phyloP scores from a whole-genome alignment of 2,113 vertebrate genomes.

The Vicugna pacos region DNA sequence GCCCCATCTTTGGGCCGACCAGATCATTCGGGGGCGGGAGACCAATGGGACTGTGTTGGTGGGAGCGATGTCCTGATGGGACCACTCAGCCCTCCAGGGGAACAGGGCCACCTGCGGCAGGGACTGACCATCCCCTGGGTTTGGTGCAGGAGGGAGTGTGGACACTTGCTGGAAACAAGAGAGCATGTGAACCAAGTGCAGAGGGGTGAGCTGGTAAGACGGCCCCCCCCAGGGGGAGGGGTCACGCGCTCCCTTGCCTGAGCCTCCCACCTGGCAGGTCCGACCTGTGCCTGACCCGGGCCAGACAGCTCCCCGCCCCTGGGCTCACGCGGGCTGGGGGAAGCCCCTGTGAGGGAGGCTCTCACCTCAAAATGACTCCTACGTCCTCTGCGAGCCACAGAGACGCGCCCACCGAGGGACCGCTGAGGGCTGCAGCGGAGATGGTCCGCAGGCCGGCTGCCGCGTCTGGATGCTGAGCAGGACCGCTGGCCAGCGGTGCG shows the following conservation, averaged over 20 bases:
- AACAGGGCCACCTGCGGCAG: too few species aligned
- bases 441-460: background rate
- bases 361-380: slow-evolving; percentile 10
- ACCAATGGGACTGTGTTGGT: background rate
- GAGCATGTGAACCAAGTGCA: too few species aligned
- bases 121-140: too few species aligned
- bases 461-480: background rate
- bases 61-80: background rate
- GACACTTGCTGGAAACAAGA: too few species aligned
- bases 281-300: background rate
- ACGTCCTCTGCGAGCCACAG: slow-evolving; percentile 58
- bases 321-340: background rate
- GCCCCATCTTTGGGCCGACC: background rate
- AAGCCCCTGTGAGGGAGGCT: background rate
- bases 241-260: too few species aligned
- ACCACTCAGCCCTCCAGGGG: too few species aligned
- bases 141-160: too few species aligned
- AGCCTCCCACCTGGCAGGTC: background rate
- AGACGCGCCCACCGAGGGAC: slow-evolving; percentile 26
- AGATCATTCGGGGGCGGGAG: background rate
- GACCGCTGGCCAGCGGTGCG: fast-evolving
- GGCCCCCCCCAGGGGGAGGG: too few species aligned
- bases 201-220: too few species aligned
- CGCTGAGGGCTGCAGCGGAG: slow-evolving; percentile 55
- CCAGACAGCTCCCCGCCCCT: background rate